Base-by-base conservation (phyloP, 2,888 invertebrate genomes). In the Eupithecia pulchellata region DNA sequence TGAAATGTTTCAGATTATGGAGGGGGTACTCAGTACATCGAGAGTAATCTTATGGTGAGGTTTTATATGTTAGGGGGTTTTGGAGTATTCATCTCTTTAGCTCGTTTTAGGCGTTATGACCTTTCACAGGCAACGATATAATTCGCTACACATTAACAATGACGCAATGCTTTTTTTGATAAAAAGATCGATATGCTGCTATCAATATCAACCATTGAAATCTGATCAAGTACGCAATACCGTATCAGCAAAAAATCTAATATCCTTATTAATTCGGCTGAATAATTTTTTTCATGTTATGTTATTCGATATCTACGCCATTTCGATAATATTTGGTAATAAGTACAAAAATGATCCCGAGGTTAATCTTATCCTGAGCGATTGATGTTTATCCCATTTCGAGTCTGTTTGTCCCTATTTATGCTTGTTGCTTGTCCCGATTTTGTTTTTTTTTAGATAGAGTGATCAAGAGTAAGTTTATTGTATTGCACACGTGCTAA, bases 161-260 rank as follows among this genome's bases (percentile, higher is more conserved):
- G 42, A 63, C 47, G 42, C 63, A 42, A 29, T 8, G 30, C n/a
- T n/a, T 57, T 58, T 5, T 58, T n/a, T 30, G 58, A 58, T 58
- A 30, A 58, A 47, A 30, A 58, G 30, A 58, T 58, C 58, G 58
- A 58, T 58, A 58, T 17, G 30, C 58, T 30, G 58, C 17, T 58
- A 58, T 58, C 58, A 29, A 29, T 30, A 58, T 58, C 30, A 30
- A n/a, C 30, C 52, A 30, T n/a, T 27, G 58, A 58, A 58, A 58
- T 58, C 58, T 58, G 58, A 58, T 58, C 58, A 30, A 29, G 58
- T 58, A 27, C 27, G 39, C 17, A 14, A 27, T 27, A 58, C n/a
- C n/a, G n/a, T 58, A 58, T 58, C 58, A 17, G 29, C 5, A 25
- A 57, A 57, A 29, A 29, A 55, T 4, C 27, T 11, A 27, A 55